phyloP scores from a whole-genome alignment of 2,888 invertebrate genomes.

The Athalia rosae region DNA sequence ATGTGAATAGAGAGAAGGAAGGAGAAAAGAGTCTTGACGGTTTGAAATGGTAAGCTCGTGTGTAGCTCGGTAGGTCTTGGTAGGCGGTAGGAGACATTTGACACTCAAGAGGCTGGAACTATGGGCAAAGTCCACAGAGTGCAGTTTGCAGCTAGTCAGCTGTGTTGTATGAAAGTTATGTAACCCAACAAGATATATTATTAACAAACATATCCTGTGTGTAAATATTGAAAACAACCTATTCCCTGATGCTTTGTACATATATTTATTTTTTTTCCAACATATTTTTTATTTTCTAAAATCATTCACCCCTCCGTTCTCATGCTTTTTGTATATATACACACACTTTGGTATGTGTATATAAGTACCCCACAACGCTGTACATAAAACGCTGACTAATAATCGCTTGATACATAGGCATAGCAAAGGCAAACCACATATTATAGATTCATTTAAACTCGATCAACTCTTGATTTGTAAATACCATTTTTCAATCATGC shows the following conservation, averaged over 20 bases:
- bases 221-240: slow-evolving; percentile 47
- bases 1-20: slow-evolving; percentile 61
- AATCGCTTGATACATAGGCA: slow-evolving; percentile 50
- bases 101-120: slow-evolving; percentile 68
- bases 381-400: slow-evolving; percentile 55
- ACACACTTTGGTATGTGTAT: not conserved
- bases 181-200: slow-evolving; percentile 47
- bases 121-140: slow-evolving; percentile 65
- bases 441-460: not conserved
- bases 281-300: slow-evolving; percentile 7
- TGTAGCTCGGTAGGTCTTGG: slow-evolving; percentile 72
- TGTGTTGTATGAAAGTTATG: slow-evolving; percentile 66
- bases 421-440: not conserved
- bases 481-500: slow-evolving; percentile 22
- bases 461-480: not conserved
- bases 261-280: not conserved
- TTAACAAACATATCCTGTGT: slow-evolving; percentile 44
- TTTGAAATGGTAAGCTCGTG: slow-evolving; percentile 74
- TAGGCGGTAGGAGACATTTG: slow-evolving; percentile 73
- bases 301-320: slow-evolving; percentile 20
- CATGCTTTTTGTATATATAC: slow-evolving; percentile 27
- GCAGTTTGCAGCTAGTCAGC: slow-evolving; percentile 70
- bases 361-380: slow-evolving; percentile 30
- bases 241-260: slow-evolving; percentile 50
- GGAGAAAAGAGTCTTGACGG: slow-evolving; percentile 67